phyloP scores from a whole-genome alignment of 2,888 invertebrate genomes.

The Copidosoma aretas region DNA sequence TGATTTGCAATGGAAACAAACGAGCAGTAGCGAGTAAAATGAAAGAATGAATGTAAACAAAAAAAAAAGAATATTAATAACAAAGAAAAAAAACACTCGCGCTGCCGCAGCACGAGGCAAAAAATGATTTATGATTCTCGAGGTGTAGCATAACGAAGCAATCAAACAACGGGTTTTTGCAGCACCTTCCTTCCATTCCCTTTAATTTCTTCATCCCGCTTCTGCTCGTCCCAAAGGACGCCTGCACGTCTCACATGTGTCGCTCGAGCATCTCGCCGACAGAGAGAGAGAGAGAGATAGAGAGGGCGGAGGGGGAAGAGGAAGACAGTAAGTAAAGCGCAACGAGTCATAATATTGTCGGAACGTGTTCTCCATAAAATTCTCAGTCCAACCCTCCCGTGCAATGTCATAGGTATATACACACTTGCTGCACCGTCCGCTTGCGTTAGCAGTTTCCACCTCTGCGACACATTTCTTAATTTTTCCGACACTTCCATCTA shows the following conservation, averaged over 20 bases:
- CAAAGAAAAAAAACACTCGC: neutral
- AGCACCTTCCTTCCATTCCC: neutral
- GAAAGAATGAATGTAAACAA: neutral
- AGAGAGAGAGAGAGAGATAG: no score
- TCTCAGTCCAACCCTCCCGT: neutral
- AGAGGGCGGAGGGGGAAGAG: no score
- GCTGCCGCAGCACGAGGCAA: neutral
- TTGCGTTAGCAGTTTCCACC: neutral
- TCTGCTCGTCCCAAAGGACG: constrained; percentile 20
- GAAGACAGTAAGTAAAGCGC: neutral
- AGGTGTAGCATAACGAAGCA: constrained; percentile 39
- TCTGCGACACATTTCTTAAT: neutral
- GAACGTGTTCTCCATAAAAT: constrained; percentile 35
- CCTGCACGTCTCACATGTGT: constrained; percentile 22
- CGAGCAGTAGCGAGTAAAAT: neutral
- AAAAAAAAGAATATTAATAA: neutral
- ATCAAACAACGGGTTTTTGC: constrained; percentile 33
- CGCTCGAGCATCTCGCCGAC: neutral
- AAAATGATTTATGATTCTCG: constrained; percentile 40
- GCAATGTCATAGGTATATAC: neutral
- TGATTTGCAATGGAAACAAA: neutral
- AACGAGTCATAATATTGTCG: constrained; percentile 43
- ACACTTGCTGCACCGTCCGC: no score
- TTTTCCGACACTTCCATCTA: neutral
- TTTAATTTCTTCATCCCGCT: neutral